Percentiles rank a stretch among this genome's conserved stretches.
These are phyloP conservation scores for Nibea coibor DNA, from an alignment of 2,113 vertebrate genomes.

Conservation along the genomic window DNA sequence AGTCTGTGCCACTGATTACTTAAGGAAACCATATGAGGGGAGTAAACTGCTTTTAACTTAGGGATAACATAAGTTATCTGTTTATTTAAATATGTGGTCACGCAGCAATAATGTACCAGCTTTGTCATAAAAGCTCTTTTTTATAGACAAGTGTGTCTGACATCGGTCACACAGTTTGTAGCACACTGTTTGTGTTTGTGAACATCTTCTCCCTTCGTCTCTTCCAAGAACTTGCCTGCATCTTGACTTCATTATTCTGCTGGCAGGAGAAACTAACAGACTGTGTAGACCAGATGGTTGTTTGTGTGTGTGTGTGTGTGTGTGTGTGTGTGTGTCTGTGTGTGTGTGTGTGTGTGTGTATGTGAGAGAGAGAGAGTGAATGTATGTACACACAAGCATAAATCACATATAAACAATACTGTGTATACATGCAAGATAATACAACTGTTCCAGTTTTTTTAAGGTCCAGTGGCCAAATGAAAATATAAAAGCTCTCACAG, in stretches of 20 bases:
- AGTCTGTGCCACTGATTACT: no score
- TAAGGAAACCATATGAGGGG: no score
- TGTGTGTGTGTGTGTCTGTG: not conserved
- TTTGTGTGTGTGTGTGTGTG: not conserved
- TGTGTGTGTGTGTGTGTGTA: not conserved
- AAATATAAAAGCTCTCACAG: not conserved
- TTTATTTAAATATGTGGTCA: no score
- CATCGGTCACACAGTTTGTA: not conserved
- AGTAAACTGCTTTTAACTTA: no score
- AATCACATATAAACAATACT: not conserved
- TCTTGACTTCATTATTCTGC: conserved; percentile 49
- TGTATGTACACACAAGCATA: not conserved
- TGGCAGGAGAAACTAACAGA: conserved; percentile 22
- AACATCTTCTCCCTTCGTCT: conserved; percentile 19
- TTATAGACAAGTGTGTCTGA: not conserved
- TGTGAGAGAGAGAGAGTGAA: not conserved
- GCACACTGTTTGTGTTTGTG: conserved; percentile 4
- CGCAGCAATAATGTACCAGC: no score
- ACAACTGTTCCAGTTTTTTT: not conserved
- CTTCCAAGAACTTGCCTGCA: conserved; percentile 30
- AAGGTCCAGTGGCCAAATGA: not conserved
- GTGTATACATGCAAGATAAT: not conserved
- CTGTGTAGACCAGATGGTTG: conserved; percentile 29
- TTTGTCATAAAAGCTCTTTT: no score
- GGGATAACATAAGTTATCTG: no score